Evolutionary conservation across 2,797 vertebrate species (phyloP).

Genomic region (Chiloscyllium punctatum): DNA sequence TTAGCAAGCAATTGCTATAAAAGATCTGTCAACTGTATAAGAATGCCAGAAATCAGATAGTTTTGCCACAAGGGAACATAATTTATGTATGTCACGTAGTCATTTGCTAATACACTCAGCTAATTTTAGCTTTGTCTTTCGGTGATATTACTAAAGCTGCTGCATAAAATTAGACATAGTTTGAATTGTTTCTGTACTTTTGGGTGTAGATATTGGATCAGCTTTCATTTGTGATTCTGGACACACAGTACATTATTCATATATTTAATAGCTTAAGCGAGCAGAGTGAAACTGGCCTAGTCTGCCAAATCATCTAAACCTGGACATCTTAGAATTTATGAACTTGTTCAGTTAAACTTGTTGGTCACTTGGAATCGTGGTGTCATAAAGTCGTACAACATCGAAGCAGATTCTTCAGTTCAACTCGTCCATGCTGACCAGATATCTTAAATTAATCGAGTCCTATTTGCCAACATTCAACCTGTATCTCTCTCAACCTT

Average conservation of each 20-base stretch:
- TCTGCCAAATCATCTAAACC: background rate
- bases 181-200: background rate
- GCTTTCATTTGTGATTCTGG: background rate
- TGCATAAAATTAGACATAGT: background rate
- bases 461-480: too few species aligned
- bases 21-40: constrained; percentile 21
- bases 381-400: too few species aligned
- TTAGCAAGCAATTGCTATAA: background rate
- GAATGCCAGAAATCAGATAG: constrained; percentile 24
- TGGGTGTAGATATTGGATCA: background rate
- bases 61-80: constrained; percentile 7
- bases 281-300: background rate
- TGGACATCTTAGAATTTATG: background rate
- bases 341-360: background rate
- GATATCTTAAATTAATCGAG: too few species aligned
- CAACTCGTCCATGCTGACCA: too few species aligned
- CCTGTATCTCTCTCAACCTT: too few species aligned
- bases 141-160: background rate
- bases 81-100: background rate
- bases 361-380: background rate
- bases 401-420: too few species aligned
- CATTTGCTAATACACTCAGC: background rate
- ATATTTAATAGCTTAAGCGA: background rate
- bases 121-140: background rate
- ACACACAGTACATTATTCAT: too few species aligned